Percentiles rank a stretch among this genome's conserved stretches.
Evolutionary conservation across 2,113 vertebrate species (phyloP).

Genomic region (Scolopax mira): DNA sequence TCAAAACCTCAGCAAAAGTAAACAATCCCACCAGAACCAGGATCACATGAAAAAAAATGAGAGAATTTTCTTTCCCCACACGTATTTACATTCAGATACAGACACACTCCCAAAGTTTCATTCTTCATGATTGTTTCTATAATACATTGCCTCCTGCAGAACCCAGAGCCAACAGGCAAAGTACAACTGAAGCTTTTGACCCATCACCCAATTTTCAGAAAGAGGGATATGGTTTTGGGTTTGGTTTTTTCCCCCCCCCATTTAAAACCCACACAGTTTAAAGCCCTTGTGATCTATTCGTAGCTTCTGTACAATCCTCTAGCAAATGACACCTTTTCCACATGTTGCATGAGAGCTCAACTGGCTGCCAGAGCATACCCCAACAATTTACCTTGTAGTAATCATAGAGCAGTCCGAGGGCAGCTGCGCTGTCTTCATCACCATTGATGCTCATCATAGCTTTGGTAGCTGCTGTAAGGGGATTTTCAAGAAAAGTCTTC

Average conservation of each 20-base stretch:
- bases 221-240: background rate
- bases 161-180: background rate
- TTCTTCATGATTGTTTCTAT: background rate
- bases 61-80: background rate
- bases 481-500: constrained; percentile 98
- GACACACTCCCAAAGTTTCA: background rate
- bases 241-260: background rate
- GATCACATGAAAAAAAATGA: background rate
- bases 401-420: constrained; percentile 94
- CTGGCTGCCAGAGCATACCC: background rate
- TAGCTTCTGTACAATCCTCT: constrained; percentile 6
- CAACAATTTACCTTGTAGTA: constrained; percentile 89
- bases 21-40: rapidly evolving
- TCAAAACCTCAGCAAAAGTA: background rate
- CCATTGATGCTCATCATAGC: constrained; percentile 99
- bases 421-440: constrained; percentile 95
- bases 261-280: background rate
- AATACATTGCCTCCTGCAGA: background rate
- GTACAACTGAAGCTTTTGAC: background rate
- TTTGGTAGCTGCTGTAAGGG: constrained; percentile 96
- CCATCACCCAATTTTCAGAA: background rate
- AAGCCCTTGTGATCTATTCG: constrained; percentile 21
- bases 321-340: constrained; percentile 18
- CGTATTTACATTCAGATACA: background rate
- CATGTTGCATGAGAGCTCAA: background rate